Evolutionary conservation across 2,113 vertebrate genomes (phyloP), one percentile per base, ranked within the genome.

Genomic region (Apteryx mantelli): DNA sequence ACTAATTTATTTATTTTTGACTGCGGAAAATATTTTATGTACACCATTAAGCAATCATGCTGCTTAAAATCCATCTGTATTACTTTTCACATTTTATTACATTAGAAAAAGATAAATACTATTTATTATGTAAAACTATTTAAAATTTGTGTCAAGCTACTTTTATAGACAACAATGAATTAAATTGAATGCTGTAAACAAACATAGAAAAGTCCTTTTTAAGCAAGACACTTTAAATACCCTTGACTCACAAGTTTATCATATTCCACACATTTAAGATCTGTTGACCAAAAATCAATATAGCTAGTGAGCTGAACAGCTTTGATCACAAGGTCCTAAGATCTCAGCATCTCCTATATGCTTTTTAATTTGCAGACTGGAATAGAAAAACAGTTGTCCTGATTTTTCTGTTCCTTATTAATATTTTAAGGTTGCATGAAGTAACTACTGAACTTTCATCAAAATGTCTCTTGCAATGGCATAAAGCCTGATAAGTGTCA

Each of bases 21-120:
- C 8, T 0, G 0, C 48, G 21, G 36, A 26, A 60, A 34, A 10
- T 25, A 58, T 21, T 74, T 80, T 34, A 30, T 4, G 32, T 28
- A 5, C 36, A 30, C 32, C 69, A 63, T 15, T 34, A 79, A 42
- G 61, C 28, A 79, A 74, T 28, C 64, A 28, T 1, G n/a, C 28
- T 13, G 7, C 52, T 68, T 55, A 36, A 91, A 89, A 48, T 20
- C n/a, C 66, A 86, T 20, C 42, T 80, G 38, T 25, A 79, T 25
- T 46, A 63, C 52, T 56, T 89, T 60, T 21, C n/a, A 71, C 52
- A 50, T 18, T 15, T 30, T 63, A 61, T 11, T 81, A 74, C 21
- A 22, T 40, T 16, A 80, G 30, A 88, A 81, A 65, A 46, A 82
- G n/a, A 52, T 53, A 52, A 84, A 84, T 86, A 91, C 26, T 65